These are phyloP conservation scores for Heliocidaris erythrogramma DNA, from an alignment of 35 echinoderm and acorn worm genomes.

Conservation along the genomic window DNA sequence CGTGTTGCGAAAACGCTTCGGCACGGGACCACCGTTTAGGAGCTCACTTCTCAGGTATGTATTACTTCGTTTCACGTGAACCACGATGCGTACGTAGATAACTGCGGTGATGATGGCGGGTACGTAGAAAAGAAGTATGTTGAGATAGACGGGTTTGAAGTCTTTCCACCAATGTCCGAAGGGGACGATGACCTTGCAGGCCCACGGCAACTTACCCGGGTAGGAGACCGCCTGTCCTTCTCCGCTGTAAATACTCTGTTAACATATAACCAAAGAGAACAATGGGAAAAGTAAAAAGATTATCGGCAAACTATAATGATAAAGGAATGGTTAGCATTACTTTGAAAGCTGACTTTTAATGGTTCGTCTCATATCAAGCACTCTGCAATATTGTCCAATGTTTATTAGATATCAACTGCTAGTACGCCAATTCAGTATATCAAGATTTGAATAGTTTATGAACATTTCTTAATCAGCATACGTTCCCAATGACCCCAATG, in stretches of 20 bases:
- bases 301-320: neutral
- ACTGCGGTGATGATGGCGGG: conserved; percentile 71
- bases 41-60: conserved; percentile 21
- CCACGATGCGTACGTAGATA: conserved; percentile 63
- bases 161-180: conserved; percentile 71
- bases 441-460: no score
- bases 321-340: no score
- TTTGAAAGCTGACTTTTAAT: no score
- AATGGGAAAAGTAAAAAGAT: neutral
- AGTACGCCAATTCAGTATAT: no score
- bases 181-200: conserved; percentile 72
- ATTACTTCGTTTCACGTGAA: conserved; percentile 64
- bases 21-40: neutral
- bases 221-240: conserved; percentile 63
- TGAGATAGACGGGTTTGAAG: conserved; percentile 83
- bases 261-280: neutral
- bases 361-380: no score
- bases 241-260: conserved; percentile 52
- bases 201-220: conserved; percentile 68
- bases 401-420: no score
- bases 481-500: no score
- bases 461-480: no score
- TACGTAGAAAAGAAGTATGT: conserved; percentile 73
- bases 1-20: conserved; percentile 5
- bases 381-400: no score